Conservation (phyloP, 1,140 invertebrate species). For the Hyposmocoma kahamanoa region DNA sequence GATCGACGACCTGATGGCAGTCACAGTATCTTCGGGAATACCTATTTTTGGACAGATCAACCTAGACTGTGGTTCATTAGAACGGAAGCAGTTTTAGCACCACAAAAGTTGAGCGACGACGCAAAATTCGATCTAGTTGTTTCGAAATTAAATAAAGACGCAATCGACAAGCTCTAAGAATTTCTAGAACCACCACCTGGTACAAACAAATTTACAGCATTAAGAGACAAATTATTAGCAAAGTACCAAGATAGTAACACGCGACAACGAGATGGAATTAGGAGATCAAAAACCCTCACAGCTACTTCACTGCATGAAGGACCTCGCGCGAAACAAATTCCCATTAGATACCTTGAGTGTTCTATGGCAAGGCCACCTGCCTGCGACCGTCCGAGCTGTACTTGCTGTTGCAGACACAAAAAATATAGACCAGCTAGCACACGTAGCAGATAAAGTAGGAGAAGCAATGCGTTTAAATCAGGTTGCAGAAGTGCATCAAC, state of each 20-base stretch:
- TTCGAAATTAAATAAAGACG: slow-evolving; percentile 5
- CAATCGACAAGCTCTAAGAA: slow-evolving; percentile 1
- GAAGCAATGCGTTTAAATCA: background rate
- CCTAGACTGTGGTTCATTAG: slow-evolving; percentile 15
- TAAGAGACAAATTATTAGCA: background rate
- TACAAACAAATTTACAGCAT: background rate
- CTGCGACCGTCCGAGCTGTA: background rate
- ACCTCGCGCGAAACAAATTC: background rate
- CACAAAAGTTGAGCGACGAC: slow-evolving; percentile 16
- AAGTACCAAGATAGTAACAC: background rate
- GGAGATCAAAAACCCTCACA: slow-evolving; percentile 1
- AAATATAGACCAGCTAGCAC: background rate
- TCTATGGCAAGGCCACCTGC: background rate
- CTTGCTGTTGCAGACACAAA: background rate
- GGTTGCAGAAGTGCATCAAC: background rate
- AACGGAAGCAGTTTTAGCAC: slow-evolving; percentile 13
- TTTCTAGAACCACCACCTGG: background rate
- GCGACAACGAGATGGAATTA: background rate
- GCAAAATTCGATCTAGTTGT: slow-evolving; percentile 10
- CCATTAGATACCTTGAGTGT: background rate
- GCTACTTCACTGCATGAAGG: background rate
- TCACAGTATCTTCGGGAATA: too few species aligned
- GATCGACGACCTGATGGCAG: too few species aligned
- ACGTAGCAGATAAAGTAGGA: background rate
- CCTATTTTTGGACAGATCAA: slow-evolving; percentile 19